phyloP scores from a whole-genome alignment of 2,888 invertebrate species.

The Ophioninae sp. region DNA sequence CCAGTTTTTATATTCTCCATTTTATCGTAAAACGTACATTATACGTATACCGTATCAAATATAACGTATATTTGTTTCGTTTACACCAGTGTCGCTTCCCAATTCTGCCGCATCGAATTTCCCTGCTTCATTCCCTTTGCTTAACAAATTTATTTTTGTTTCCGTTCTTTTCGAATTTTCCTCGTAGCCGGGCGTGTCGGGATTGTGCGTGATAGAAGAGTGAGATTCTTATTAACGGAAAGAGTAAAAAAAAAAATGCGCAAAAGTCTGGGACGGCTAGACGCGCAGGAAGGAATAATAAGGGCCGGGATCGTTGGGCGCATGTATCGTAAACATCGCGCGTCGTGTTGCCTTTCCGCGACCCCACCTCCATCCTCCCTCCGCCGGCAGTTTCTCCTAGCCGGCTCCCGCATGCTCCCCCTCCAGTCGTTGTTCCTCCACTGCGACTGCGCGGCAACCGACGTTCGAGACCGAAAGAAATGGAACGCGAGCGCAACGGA shows the following conservation, averaged over 20 bases:
- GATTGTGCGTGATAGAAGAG: background rate
- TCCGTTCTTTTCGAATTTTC: background rate
- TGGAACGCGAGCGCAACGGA: background rate
- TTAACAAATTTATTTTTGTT: background rate
- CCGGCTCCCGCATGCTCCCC: constrained; percentile 4
- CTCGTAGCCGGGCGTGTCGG: background rate
- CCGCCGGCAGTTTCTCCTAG: background rate
- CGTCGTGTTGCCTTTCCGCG: constrained; percentile 24
- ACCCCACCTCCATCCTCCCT: background rate
- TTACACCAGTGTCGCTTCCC: background rate
- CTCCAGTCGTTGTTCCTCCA: background rate
- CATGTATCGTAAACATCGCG: constrained; percentile 56
- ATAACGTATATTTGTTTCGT: too few species aligned
- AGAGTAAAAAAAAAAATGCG: background rate
- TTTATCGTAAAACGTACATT: background rate
- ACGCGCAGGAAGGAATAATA: background rate
- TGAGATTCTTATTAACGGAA: background rate
- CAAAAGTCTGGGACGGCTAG: background rate
- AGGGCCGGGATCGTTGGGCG: constrained; percentile 16
- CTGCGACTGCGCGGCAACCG: constrained; percentile 6
- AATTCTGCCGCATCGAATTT: background rate
- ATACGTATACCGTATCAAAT: background rate
- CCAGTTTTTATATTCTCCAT: background rate
- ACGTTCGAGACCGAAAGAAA: constrained; percentile 9
- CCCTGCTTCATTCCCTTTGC: background rate